phyloP scores from a whole-genome alignment of 2,888 invertebrate species.

The Boloria selene region DNA sequence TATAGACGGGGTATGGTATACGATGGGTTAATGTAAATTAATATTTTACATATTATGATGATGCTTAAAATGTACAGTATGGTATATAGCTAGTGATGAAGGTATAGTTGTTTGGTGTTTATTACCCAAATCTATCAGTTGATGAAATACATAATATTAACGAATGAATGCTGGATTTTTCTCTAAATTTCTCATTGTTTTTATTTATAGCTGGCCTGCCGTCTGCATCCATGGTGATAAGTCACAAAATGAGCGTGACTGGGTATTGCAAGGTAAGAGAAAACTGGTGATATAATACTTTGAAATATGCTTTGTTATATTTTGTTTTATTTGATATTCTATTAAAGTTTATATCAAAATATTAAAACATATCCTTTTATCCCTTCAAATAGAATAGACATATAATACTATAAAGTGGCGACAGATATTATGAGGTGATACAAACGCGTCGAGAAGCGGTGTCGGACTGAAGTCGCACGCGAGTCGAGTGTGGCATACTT shows the following conservation, averaged over 20 bases:
- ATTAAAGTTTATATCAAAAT: conserved; percentile 27
- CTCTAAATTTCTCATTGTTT: neutral
- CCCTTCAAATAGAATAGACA: conserved; percentile 30
- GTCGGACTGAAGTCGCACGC: conserved; percentile 57
- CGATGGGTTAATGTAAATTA: too few relatives aligned
- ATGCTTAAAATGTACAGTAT: too few relatives aligned
- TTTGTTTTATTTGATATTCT: conserved; percentile 38
- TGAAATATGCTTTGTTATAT: conserved; percentile 32
- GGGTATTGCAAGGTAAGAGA: conserved; percentile 91
- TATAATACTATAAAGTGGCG: conserved; percentile 26
- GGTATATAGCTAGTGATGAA: too few relatives aligned
- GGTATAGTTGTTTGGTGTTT: too few relatives aligned
- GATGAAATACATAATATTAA: too few relatives aligned
- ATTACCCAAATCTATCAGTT: too few relatives aligned
- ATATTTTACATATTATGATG: too few relatives aligned
- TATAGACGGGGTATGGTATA: too few relatives aligned
- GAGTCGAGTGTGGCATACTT: conserved; percentile 48
- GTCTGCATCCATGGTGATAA: conserved; percentile 97
- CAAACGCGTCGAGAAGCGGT: conserved; percentile 59
- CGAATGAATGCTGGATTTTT: too few relatives aligned
- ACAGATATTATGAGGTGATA: conserved; percentile 19
- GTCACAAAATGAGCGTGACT: conserved; percentile 95
- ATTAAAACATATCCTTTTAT: conserved; percentile 28
- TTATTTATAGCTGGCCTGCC: conserved; percentile 86
- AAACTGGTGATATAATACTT: neutral